Percentiles rank a stretch among this genome's conserved stretches.
Conservation (phyloP, 2,113 vertebrate genomes). For the Charadrius vociferus region DNA sequence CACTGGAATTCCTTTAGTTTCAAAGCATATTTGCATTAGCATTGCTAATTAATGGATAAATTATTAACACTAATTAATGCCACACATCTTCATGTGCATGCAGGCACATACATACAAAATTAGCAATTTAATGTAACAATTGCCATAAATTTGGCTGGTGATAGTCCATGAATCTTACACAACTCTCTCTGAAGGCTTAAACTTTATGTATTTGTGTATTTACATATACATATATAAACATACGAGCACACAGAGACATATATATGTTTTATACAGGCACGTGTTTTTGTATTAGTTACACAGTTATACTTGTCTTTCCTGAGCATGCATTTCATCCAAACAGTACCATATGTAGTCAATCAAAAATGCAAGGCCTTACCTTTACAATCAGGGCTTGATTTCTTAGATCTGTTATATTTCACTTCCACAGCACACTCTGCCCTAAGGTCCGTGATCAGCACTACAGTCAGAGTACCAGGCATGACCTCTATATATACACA, state of each 20-base stretch:
- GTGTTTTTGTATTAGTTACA: neutral
- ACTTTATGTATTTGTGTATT: neutral
- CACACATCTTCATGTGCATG: neutral
- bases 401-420: conserved; percentile 31
- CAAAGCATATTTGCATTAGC: neutral
- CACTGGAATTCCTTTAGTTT: neutral
- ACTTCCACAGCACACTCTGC: conserved; percentile 60
- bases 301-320: neutral
- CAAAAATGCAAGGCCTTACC: conserved; percentile 65
- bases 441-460: neutral
- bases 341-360: neutral
- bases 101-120: neutral
- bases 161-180: neutral
- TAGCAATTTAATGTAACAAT: neutral
- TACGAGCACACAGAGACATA: neutral
- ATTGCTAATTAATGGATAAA: neutral
- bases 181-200: neutral
- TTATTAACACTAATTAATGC: neutral
- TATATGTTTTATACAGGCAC: neutral
- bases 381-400: conserved; percentile 55
- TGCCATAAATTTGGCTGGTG: neutral
- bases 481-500: conserved; percentile 65
- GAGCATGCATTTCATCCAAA: neutral
- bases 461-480: conserved; percentile 8
- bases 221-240: neutral